phyloP scores from a whole-genome alignment of 2,113 vertebrate species.

The Cottus gobio region DNA sequence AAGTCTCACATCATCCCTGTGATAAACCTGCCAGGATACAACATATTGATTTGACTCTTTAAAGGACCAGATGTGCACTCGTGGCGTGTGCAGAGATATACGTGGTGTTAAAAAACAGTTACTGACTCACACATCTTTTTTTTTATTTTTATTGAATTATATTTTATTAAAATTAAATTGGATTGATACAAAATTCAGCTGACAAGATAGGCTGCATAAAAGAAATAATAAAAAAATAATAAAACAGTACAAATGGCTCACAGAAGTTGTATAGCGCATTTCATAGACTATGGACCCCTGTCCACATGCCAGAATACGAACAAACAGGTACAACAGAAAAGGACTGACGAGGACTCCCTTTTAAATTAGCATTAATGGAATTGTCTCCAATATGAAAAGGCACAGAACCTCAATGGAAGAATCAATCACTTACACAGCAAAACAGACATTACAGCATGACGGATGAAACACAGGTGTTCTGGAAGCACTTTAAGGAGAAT shows the following conservation, averaged over 20 bases:
- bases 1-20: not conserved
- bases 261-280: constrained; percentile 17
- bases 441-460: constrained; percentile 23
- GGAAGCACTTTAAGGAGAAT: constrained; percentile 31
- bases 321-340: constrained; percentile 24
- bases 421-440: constrained; percentile 22
- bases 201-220: constrained; percentile 21
- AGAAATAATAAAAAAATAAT: constrained; percentile 13
- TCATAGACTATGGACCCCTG: constrained; percentile 14
- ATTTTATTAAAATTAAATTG: constrained; percentile 54
- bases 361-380: constrained; percentile 20
- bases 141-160: constrained; percentile 28
- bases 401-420: constrained; percentile 1
- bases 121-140: not conserved
- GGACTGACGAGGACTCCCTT: constrained; percentile 56
- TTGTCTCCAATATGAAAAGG: constrained; percentile 23
- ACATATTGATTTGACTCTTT: not conserved
- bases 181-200: constrained; percentile 52
- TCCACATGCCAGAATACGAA: constrained; percentile 25
- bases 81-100: too few species aligned
- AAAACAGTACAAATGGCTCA: constrained; percentile 3
- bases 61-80: not conserved
- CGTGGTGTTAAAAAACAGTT: not conserved
- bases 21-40: not conserved
- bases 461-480: constrained; percentile 36